Base-by-base conservation (phyloP, 2,113 vertebrate genomes). In the Zeus faber region DNA sequence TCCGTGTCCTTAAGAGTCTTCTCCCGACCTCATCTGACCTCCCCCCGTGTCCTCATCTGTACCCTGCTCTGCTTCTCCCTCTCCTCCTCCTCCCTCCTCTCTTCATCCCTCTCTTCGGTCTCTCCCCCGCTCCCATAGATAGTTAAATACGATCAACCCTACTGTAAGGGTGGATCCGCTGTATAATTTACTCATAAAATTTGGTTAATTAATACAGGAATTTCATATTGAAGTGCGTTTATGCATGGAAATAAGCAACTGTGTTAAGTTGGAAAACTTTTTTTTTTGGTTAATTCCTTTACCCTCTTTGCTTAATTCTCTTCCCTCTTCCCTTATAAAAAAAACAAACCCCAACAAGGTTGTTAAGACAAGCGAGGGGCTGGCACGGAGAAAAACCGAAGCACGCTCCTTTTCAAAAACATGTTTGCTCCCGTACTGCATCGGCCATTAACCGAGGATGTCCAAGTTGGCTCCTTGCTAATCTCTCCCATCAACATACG, bases 41-140 rank as follows among this genome's bases (percentile, higher is more conserved):
- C 50, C 58, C 65, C 16, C 58, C 65, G 54, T 45, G 60, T 61
- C 46, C 54, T 62, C 46, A 26, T 22, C 29, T 8, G 44, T 70
- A 62, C 43, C 29, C 40, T 52, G 54, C 40, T 17, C 17, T 50
- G 14, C n/a, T 2, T 14, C 20, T 21, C 17, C 48, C 26, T 31
- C 17, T 31, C 48, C n/a, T 27, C 41, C 9, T 17, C 20, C 18
- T 21, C 13, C 20, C 20, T 21, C 41, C 22, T 7, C 18, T 3
- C 20, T 21, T 3, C 8, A 21, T 20, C 1, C 22, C 14, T 46
- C 22, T 46, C 22, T 14, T 26, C 49, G 16, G 18, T 20, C 60
- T 43, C 57, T 29, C 33, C 66, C 26, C 67, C 58, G 49, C 69
- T 44, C n/a, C 24, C 17, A 66, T 29, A 49, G 23, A 53, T 41